Evolutionary conservation across 2,888 invertebrate genomes (phyloP), one percentile per base, ranked within the genome.

Genomic region (Lapara coniferarum): DNA sequence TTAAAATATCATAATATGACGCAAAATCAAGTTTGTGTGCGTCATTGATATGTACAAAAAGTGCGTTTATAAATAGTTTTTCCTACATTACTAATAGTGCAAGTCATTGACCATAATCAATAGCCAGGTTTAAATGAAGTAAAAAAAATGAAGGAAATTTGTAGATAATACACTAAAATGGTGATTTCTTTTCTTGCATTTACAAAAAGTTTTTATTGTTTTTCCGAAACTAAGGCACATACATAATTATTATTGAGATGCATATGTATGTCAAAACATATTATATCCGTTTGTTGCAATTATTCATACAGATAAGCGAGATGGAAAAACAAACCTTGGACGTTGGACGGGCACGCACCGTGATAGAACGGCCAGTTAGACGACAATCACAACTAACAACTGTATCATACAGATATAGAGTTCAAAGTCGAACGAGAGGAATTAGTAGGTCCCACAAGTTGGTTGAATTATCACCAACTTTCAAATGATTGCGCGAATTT

Each of bases 311-410:
- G 69, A 69, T 69, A 69, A 55, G 46, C n/a, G 56, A 37, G 66
- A 37, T 56, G 55, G 56, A 56, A 66, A 66, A 69, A 66, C 57
- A 66, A 69, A 46, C 69, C 69, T 69, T 69, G 69, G 66, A 69
- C 69, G 52, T 66, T 69, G 69, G 52, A 66, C 69, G 16, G 13
- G 14, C 66, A 53, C 52, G 58, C 46, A 25, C 19, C n/a, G 19
- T 16, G 63, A 46, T 19, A 46, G 46, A 63, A 63, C 19, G n/a
- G 5, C 13, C n/a, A 37, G 44, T n/a, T 12, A 0, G 13, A 19
- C 8, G 46, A 49, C 25, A 51, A 13, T 10, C 25, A 52, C 16
- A 56, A 52, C 30, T 57, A 44, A 19, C 16, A 2, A 25, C 25
- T 44, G n/a, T 56, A 66, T 16, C 12, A 2, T 13, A 56, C 13